Conservation (phyloP, 2,888 invertebrate species). For the Conomelus anceps region DNA sequence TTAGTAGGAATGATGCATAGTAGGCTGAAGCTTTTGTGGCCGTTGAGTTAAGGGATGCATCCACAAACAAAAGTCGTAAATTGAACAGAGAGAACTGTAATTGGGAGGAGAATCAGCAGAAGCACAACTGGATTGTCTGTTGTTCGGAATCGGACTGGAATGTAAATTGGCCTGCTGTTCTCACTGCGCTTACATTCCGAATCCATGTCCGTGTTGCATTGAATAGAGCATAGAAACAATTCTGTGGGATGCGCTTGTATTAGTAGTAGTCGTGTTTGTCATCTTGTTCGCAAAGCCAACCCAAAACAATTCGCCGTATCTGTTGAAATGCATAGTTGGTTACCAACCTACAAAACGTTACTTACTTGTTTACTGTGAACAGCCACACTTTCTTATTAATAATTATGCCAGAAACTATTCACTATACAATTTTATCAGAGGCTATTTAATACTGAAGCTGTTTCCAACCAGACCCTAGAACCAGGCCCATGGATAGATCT, state of each 20-base stretch:
- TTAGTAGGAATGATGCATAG: not conserved
- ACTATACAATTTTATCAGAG: not conserved
- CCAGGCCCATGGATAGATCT: too few species aligned
- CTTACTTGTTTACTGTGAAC: not conserved
- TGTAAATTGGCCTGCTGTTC: not conserved
- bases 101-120: not conserved
- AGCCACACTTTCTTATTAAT: not conserved
- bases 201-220: not conserved
- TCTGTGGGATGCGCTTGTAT: too few species aligned
- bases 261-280: not conserved
- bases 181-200: not conserved
- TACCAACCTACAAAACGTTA: too few species aligned
- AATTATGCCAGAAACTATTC: not conserved
- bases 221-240: not conserved
- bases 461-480: too few species aligned
- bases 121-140: not conserved
- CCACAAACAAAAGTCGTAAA: not conserved
- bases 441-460: too few species aligned
- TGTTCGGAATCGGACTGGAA: not conserved
- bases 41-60: not conserved
- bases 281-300: not conserved
- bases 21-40: not conserved
- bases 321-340: not conserved
- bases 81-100: not conserved
- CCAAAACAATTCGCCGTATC: not conserved